Evolutionary conservation across 2,888 invertebrate genomes (phyloP), one percentile per base, ranked within the genome.

Genomic region (Leptothorax acervorum): DNA sequence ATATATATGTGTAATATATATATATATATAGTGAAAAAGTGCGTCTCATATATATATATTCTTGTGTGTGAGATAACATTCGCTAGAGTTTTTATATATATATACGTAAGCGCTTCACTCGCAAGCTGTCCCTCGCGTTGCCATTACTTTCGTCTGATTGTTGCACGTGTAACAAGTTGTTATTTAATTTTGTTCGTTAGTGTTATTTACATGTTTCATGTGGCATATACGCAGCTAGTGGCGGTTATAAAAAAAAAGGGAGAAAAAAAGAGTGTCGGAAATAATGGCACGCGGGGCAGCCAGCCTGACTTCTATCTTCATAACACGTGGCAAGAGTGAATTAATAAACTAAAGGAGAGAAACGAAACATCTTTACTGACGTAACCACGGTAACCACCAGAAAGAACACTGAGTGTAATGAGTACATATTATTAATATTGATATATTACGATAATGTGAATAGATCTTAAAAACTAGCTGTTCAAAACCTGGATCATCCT

Each of bases 401-500:
- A 93, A 92, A 93, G 88, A 93, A 93, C 92, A 94, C 92, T 92
- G 91, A 94, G 87, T 92, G 92, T 93, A 90, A 90, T 92, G 92
- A 93, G 90, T 93, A 92, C 90, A 93, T 92, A 93, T 93, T 90
- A 92, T 92, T 91, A 90, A 87, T 68, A 68, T 90, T 90, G 89
- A 88, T 87, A 87, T 92, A 92, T 90, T 89, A 91, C 87, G 89
- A 85, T 90, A 91, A 89, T 91, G 91, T 92, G 88, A 91, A 90
- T 92, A 93, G 89, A 91, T 94, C 94, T 94, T 95, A 95, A 94
- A 88, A 93, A 94, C 94, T 94, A 94, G 93, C 92, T 93, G 93
- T 93, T 94, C 92, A 94, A 94, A 95, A 95, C 95, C 95, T 95
- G 95, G 94, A 93, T 93, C 79, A 94, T 94, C 94, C 94, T 94